Evolutionary conservation across 2,113 vertebrate species (phyloP), one percentile per base, ranked within the genome.

Genomic region (Brachionichthys hirsutus): DNA sequence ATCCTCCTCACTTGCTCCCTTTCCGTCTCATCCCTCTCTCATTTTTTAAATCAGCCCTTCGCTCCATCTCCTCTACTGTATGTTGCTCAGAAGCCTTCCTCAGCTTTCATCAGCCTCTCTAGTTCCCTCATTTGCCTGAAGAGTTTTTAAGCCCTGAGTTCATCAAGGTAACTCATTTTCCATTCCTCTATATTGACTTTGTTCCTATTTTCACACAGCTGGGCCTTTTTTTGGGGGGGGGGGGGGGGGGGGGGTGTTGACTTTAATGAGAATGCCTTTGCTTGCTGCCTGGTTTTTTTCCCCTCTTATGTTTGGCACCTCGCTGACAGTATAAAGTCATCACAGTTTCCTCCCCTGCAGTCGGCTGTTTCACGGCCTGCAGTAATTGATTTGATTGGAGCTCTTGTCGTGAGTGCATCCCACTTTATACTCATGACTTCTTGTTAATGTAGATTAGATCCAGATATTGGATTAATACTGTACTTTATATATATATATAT

Each of bases 91-190:
- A 62, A 1, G 62, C 44, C 72, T 70, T 77, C 61, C 62, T 78
- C 51, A 66, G 70, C 54, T 88, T 84, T 86, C 77, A 81, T 88
- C 81, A 80, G 44, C 41, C 46, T 63, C 56, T 70, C 41, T 53
- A 36, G 56, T 67, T 79, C 56, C 55, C 66, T 83, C 75, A 65
- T 86, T 80, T 58, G 0, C 60, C 51, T 35, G 56, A 48, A 71
- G 63, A 67, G 50, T 66, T 78, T 50, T 82, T 51, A 77, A 79
- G 75, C 78, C 73, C 78, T 67, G 60, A 76, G 82, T 78, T 81
- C 63, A 83, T 77, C 71, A 70, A 51, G 68, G 74, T n/a, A 85
- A 83, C 67, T 63, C 77, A n/a, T 75, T 52, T 9, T 12, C 13
- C 40, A 10, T 64, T 77, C 54, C 5, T 60, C 50, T 57, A 42